These are phyloP conservation scores for Eristalinus sepulchralis DNA, from an alignment of 2,888 invertebrate species.

Conservation along the genomic window DNA sequence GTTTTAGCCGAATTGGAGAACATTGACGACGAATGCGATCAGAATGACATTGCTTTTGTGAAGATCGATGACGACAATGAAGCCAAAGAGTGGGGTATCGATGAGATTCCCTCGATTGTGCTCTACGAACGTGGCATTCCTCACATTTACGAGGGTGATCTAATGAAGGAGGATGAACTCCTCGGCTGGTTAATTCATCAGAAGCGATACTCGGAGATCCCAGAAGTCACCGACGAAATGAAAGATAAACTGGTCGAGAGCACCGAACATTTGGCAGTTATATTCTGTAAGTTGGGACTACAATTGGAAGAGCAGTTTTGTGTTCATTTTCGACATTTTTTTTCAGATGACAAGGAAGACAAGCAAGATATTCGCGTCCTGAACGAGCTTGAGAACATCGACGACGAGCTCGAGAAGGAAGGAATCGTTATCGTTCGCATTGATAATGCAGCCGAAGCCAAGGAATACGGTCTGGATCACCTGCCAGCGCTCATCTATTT, in stretches of 20 bases:
- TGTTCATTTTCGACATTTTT: neutral
- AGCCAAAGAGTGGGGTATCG: slow-evolving; percentile 94
- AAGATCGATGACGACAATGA: slow-evolving; percentile 94
- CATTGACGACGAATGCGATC: slow-evolving; percentile 96
- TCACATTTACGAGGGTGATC: slow-evolving; percentile 90
- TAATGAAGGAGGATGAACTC: slow-evolving; percentile 94
- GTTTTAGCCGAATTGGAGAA: slow-evolving; percentile 92
- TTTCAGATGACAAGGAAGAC: slow-evolving; percentile 92
- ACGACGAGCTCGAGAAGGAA: slow-evolving; percentile 94
- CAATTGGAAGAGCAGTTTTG: neutral
- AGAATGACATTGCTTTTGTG: slow-evolving; percentile 94
- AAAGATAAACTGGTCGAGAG: slow-evolving; percentile 93
- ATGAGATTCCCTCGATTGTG: slow-evolving; percentile 90
- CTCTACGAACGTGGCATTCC: slow-evolving; percentile 88
- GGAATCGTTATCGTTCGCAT: slow-evolving; percentile 95
- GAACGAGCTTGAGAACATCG: slow-evolving; percentile 95
- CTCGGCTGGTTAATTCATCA: slow-evolving; percentile 95
- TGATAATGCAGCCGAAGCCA: slow-evolving; percentile 94
- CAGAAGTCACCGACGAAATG: slow-evolving; percentile 96
- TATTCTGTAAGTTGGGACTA: slow-evolving; percentile 93
- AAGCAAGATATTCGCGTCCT: slow-evolving; percentile 93
- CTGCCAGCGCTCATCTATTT: slow-evolving; percentile 91
- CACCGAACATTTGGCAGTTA: slow-evolving; percentile 91
- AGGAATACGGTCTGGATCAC: slow-evolving; percentile 94
- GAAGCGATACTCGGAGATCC: slow-evolving; percentile 94